Base-by-base conservation (phyloP, 2,797 vertebrate species). In the Oreortyx pictus region DNA sequence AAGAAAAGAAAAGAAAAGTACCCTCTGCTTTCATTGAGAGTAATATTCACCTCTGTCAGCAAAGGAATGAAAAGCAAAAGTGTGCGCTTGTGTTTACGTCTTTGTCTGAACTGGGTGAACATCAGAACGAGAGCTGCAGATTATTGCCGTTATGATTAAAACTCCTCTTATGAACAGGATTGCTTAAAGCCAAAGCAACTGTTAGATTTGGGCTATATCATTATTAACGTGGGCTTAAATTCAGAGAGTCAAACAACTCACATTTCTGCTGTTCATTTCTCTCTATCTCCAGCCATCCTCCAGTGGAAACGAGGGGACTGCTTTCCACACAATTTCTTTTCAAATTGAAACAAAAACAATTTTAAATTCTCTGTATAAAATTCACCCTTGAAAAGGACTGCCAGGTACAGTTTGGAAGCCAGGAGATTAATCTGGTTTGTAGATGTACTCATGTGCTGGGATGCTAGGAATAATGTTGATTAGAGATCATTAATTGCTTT, bases 391-490 rank as follows among this genome's bases (percentile, higher is more conserved):
- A 56, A n/a, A 89, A 91, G 66, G 52, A 29, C 35, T 79, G 76
- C 82, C 70, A 77, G 87, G 43, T 41, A 44, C 24, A 73, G 76
- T 70, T 44, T 62, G 62, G 82, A 68, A 95, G 70, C 20, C 87
- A 86, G 60, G 56, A 92, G 70, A 82, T 92, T 94, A 89, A 96
- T 92, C 91, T 82, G 71, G 64, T 89, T 81, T 89, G 77, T 52
- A 80, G 91, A 74, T 41, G 60, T 15, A 79, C 67, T 71, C 74
- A n/a, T 46, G 71, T 61, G 47, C 82, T 82, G 80, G 60, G 33
- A 64, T 57, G 44, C 79, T 56, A 94, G 82, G 54, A 92, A 78
- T 80, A 87, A 93, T 90, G 93, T 73, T 93, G 92, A 93, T 94
- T 84, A 96, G 66, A 92, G 37, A 89, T 57, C 22, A 27, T 83